Evolutionary conservation across 2,113 vertebrate genomes (phyloP), one percentile per base, ranked within the genome.

Genomic region (Callipepla californica): DNA sequence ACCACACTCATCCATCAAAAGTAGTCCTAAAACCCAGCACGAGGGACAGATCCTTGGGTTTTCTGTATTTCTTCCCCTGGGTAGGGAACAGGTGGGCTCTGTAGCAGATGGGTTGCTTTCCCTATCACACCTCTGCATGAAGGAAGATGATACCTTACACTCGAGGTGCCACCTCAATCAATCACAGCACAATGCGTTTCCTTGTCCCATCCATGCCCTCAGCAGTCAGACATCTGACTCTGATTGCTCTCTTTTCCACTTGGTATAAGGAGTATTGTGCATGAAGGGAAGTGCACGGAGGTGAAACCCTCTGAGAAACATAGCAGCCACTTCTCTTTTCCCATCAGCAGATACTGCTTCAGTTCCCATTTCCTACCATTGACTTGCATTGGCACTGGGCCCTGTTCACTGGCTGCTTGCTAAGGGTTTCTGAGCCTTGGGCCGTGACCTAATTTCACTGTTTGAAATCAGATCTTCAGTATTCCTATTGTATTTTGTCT

Each of bases 291-390:
- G 25, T 18, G 28, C 17, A 51, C 80, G 87, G 75, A 89, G 91
- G 59, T 92, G 91, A 95, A 94, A 96, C 51, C 79, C 77, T 80
- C 93, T 91, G 92, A 94, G 94, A 78, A 85, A 72, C 62, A 74
- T 68, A 48, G 51, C 6, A 0, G 47, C 44, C 73, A 94, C 96
- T 96, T 96, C 95, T 57, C 82, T 85, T 96, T 96, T 96, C 95
- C 90, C 91, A 88, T 28, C 85, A 90, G 61, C 3, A 74, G 76
- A 26, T 36, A 0, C 38, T 83, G 73, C 95, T 80, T 92, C 85
- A 88, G 91, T 95, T 96, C 94, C 90, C 34, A 1, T 96, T 96
- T 91, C 81, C 85, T 40, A 7, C 13, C 1, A 26, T 5, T 44
- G 66, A 50, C 62, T 51, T 19, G 32, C 53, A 22, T 4, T 0